Conservation (phyloP, 2,888 invertebrate species). For the Oligia latruncula region DNA sequence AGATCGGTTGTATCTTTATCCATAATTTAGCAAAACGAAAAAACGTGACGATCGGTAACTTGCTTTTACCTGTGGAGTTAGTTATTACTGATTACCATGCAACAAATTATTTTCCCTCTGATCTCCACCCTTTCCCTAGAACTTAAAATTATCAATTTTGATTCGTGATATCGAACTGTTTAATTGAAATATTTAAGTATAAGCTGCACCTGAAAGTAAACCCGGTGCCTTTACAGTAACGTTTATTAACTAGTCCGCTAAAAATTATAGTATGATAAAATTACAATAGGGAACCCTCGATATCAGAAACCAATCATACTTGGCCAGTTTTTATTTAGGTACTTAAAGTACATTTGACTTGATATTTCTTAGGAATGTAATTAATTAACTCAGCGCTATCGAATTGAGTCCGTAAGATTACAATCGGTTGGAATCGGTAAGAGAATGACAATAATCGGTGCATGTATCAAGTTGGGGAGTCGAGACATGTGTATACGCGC, state of each 20-base stretch:
- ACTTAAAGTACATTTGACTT: conserved; percentile 42
- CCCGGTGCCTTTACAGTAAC: not conserved
- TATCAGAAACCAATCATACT: conserved; percentile 10
- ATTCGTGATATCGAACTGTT: not conserved
- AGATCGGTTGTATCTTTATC: conserved; percentile 2
- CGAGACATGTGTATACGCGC: conserved; percentile 77
- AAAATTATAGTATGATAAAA: not conserved
- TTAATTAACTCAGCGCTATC: conserved; percentile 61
- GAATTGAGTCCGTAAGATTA: conserved; percentile 68
- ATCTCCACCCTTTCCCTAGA: too few species aligned
- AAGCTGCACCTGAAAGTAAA: not conserved
- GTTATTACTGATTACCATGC: not conserved
- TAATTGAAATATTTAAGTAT: not conserved
- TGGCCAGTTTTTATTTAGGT: conserved; percentile 33
- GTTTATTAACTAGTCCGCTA: not conserved
- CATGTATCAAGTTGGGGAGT: conserved; percentile 74
- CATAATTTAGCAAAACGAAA: not conserved
- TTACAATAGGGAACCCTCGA: conserved; percentile 24
- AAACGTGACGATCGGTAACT: not conserved
- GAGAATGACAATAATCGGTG: conserved; percentile 63
- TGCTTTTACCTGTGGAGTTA: not conserved
- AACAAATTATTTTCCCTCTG: not conserved
- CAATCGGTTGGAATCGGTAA: conserved; percentile 60
- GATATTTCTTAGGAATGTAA: conserved; percentile 52
- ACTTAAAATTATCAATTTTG: not conserved